phyloP scores from a whole-genome alignment of 1,140 invertebrate genomes.

The Caenorhabditis elegans region WBcel235 BX284605.5:12254501-12255000 shows the following conservation, averaged over 20 bases:
- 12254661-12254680: neutral
- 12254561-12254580: slow-evolving; percentile 47
- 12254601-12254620: slow-evolving; percentile 51
- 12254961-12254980: no score
- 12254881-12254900: no score
- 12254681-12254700: slow-evolving; percentile 22
- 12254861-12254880: no score
- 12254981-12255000: no score
- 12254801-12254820: slow-evolving; percentile 51
- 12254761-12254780: slow-evolving; percentile 44
- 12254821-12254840: no score
- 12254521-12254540: slow-evolving; percentile 51
- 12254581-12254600: slow-evolving; percentile 49
- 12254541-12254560: slow-evolving; percentile 48
- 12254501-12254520: slow-evolving; percentile 33
- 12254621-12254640: slow-evolving; percentile 51
- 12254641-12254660: slow-evolving; percentile 45
- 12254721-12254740: slow-evolving; percentile 37
- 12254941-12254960: no score
- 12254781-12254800: slow-evolving; percentile 46
- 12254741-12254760: slow-evolving; percentile 46
- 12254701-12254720: slow-evolving; percentile 48
- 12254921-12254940: no score
- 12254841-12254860: no score
- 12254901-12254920: no score